Evolutionary conservation across 1,140 invertebrate genomes (phyloP), one percentile per base, ranked within the genome.

Genomic region (Sitophilus oryzae): DNA sequence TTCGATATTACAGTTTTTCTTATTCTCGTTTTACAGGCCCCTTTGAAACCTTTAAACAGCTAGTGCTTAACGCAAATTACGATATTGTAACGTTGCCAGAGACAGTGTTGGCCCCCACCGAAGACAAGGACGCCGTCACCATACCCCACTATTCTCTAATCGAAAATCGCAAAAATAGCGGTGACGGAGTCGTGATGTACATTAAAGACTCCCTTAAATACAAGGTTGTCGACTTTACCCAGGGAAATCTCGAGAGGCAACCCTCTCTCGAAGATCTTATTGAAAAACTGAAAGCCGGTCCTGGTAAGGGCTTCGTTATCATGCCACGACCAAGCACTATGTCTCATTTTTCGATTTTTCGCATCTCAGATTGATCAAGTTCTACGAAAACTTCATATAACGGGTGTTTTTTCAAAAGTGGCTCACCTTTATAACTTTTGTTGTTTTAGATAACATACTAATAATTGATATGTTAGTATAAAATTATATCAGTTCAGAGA

Each of bases 131-230:
- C 25, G 61, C 48, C 3, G 57, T 65, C 10, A 9, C 52, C 45
- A 65, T 65, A 16, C 63, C 63, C 10, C 50, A 65, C 46, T 65
- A 65, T 37, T 65, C 63, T 10, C 52, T 65, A 15, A 55, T 65
- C 1, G 63, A 63, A 40, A 65, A 65, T 36, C 58, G 61, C 10
- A 65, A 56, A 44, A 57, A 57, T 50, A 63, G 61, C 30, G 63
- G 63, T n/a, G 63, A 65, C 20, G 63, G 63, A 4, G 61, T 63
- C 2, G 48, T 63, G 15, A 54, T 65, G 40, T 65, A 65, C 45
- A 61, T 65, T n/a, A 65, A 65, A 52, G 59, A 65, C 45, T 65
- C 63, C 6, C 41, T 65, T 16, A 65, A 63, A 60, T 65, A 61
- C 46, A 65, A 65, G 55, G 63, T 65, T 16, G 61, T 65, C 15